phyloP scores from a whole-genome alignment of 2,113 vertebrate genomes.

The Emberiza fucata region DNA sequence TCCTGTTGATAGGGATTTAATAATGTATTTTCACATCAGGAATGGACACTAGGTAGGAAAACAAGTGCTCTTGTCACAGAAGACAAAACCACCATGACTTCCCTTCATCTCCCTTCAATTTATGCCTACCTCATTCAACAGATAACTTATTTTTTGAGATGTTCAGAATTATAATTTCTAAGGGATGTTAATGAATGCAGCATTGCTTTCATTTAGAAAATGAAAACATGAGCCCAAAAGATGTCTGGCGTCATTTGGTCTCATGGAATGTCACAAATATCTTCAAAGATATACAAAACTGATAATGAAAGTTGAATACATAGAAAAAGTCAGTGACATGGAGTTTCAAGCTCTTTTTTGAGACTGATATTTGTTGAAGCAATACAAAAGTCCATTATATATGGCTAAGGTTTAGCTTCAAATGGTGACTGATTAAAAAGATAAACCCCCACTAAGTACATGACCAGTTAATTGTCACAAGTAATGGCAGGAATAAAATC shows the following conservation, averaged over 20 bases:
- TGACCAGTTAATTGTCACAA: not conserved
- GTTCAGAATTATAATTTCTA: not conserved
- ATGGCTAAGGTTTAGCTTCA: not conserved
- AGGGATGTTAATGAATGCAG: not conserved
- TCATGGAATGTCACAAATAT: not conserved
- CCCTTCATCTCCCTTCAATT: not conserved
- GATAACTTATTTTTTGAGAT: not conserved
- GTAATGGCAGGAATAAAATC: not conserved
- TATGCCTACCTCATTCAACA: not conserved
- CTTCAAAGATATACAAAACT: not conserved
- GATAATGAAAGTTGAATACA: not conserved
- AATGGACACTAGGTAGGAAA: not conserved
- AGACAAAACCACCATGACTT: not conserved
- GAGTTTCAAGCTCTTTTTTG: not conserved
- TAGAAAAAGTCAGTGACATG: not conserved
- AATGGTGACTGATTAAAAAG: not conserved
- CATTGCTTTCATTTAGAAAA: not conserved
- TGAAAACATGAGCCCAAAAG: not conserved
- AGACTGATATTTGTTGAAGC: not conserved
- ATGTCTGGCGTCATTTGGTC: not conserved
- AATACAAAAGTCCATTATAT: not conserved
- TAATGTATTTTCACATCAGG: not conserved
- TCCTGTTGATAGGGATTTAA: not conserved
- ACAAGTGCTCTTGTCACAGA: not conserved
- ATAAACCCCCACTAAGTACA: rapidly evolving